Conservation (phyloP, 2,888 invertebrate species). For the Calliphora vomitoria region DNA sequence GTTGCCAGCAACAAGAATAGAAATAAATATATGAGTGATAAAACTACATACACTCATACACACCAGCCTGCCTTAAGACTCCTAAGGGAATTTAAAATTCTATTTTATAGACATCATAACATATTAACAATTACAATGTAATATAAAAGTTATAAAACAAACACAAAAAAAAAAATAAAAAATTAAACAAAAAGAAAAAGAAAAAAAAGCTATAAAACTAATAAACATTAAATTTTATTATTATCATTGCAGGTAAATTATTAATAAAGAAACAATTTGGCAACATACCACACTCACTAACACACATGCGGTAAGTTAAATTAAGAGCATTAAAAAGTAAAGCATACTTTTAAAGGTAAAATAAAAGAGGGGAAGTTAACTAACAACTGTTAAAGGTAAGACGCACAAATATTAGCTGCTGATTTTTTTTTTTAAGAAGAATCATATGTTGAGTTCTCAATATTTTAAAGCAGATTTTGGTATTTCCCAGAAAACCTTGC, state of each 20-base stretch:
- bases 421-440: background rate
- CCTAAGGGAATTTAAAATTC: conserved; percentile 18
- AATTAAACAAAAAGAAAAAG: background rate
- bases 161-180: too few relatives aligned
- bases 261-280: conserved; percentile 3
- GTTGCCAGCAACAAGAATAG: background rate
- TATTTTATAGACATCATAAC: conserved; percentile 5
- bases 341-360: background rate
- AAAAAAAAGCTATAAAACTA: conserved; percentile 23
- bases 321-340: background rate
- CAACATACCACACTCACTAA: background rate
- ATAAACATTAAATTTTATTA: conserved; percentile 59
- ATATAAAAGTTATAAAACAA: conserved; percentile 1
- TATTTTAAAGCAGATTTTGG: too few relatives aligned
- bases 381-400: too few relatives aligned
- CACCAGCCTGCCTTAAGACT: background rate
- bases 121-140: conserved; percentile 11
- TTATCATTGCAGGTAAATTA: conserved; percentile 66
- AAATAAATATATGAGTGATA: background rate
- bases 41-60: background rate
- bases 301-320: conserved; percentile 26
- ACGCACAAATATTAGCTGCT: too few relatives aligned
- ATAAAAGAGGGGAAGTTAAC: too few relatives aligned
- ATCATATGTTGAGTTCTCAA: background rate
- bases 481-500: too few relatives aligned